Percentiles rank a stretch among this genome's conserved stretches.
These are phyloP conservation scores for Thera obeliscata DNA, from an alignment of 2,888 invertebrate genomes.

Conservation along the genomic window DNA sequence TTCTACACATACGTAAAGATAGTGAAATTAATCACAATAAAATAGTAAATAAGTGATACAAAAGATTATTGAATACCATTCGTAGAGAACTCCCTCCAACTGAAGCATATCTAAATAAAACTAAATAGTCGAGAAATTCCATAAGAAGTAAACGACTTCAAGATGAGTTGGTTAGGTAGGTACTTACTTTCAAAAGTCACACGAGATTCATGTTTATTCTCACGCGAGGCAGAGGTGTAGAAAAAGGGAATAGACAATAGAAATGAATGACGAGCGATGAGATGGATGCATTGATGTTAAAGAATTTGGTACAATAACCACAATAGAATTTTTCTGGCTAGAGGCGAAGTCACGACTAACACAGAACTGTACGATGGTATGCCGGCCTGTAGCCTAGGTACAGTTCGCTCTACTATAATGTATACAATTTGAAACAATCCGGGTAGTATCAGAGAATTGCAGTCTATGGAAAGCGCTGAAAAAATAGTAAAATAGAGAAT, in stretches of 20 bases:
- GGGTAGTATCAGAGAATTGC: too few relatives aligned
- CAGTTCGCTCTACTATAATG: too few relatives aligned
- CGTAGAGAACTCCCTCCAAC: conserved; percentile 53
- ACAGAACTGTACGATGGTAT: conserved; percentile 54
- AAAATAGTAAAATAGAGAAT: too few relatives aligned
- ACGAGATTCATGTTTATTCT: conserved; percentile 52
- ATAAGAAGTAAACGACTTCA: conserved; percentile 55
- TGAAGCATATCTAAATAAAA: conserved; percentile 56
- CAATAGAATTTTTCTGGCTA: conserved; percentile 80
- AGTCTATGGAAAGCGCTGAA: too few relatives aligned
- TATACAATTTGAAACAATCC: too few relatives aligned
- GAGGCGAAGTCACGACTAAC: conserved; percentile 70
- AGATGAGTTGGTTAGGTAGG: not conserved
- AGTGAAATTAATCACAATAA: conserved; percentile 49
- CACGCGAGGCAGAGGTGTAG: conserved; percentile 53
- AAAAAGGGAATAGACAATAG: conserved; percentile 63
- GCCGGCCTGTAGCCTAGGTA: conserved; percentile 49
- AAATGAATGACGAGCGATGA: conserved; percentile 61
- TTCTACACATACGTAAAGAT: conserved; percentile 41
- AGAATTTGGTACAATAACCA: conserved; percentile 81
- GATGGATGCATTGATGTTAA: conserved; percentile 73
- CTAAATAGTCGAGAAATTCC: conserved; percentile 65
- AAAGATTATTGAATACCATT: conserved; percentile 65
- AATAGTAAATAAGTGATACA: conserved; percentile 37
- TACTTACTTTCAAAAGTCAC: conserved; percentile 55